Conservation (phyloP, 1,140 invertebrate genomes). For the Zeugodacus cucurbitae region DNA sequence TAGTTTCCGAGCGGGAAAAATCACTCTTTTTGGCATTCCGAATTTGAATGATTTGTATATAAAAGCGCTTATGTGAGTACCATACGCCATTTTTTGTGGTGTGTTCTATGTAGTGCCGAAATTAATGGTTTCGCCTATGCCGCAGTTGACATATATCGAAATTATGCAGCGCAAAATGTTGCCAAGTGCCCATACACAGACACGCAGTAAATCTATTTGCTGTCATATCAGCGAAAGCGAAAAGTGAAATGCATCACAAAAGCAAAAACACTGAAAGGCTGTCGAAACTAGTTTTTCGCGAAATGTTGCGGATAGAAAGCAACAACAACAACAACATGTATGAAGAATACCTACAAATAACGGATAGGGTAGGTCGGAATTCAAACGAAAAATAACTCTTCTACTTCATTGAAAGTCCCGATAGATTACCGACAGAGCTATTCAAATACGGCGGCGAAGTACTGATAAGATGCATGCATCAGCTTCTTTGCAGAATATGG, state of each 20-base stretch:
- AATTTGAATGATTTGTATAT: no score
- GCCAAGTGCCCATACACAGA: neutral
- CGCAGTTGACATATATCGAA: neutral
- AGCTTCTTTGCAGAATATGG: no score
- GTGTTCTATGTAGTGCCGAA: neutral
- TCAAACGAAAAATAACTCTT: no score
- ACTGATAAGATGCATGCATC: no score
- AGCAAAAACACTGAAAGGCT: neutral
- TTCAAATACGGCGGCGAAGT: no score
- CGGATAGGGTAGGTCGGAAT: no score
- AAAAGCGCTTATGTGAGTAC: neutral
- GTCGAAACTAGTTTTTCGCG: conserved; percentile 7
- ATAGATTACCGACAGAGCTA: no score
- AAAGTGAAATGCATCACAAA: conserved; percentile 8
- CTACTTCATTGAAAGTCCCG: no score
- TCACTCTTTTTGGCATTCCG: no score
- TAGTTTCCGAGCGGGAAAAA: no score
- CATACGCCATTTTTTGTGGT: neutral
- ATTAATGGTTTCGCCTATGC: neutral
- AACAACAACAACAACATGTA: neutral
- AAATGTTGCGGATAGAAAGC: neutral
- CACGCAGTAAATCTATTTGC: neutral
- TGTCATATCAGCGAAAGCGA: conserved; percentile 35
- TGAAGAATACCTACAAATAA: neutral
- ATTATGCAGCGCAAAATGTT: conserved; percentile 25